Evolutionary conservation across 2,888 invertebrate genomes (phyloP).

Genomic region (Stictocephala bisonia): DNA sequence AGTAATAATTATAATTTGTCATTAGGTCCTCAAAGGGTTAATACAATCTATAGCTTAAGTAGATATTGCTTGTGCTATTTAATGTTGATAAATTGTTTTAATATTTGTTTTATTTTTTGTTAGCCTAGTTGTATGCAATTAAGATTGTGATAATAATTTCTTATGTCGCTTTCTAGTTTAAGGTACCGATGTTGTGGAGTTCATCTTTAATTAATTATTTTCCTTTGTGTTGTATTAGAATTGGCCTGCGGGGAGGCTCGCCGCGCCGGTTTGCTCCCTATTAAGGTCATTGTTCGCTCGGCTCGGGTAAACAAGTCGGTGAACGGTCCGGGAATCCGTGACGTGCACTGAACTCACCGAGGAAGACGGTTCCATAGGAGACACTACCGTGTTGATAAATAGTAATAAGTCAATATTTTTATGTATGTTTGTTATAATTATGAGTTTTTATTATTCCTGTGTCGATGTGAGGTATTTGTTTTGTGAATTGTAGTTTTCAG

Average conservation of each 20-base stretch:
- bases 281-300: slow-evolving; percentile 64
- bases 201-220: slow-evolving; percentile 50
- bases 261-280: slow-evolving; percentile 89
- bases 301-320: slow-evolving; percentile 19
- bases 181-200: slow-evolving; percentile 44
- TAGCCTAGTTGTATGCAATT: no score
- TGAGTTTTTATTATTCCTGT: slow-evolving; percentile 24
- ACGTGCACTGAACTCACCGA: slow-evolving; percentile 33
- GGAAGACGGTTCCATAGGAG: slow-evolving; percentile 30
- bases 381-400: slow-evolving; percentile 31
- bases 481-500: slow-evolving; percentile 20
- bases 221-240: slow-evolving; percentile 69
- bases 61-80: no score
- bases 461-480: slow-evolving; percentile 33
- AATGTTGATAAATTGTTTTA: no score
- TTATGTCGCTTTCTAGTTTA: slow-evolving; percentile 40
- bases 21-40: no score
- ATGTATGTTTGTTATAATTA: slow-evolving; percentile 36
- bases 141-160: no score
- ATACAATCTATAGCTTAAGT: no score
- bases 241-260: slow-evolving; percentile 83
- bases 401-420: slow-evolving; percentile 34
- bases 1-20: no score
- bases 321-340: slow-evolving; percentile 39
- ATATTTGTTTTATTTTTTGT: no score